phyloP scores from a whole-genome alignment of 2,797 vertebrate species.

The Neosalanx taihuensis region DNA sequence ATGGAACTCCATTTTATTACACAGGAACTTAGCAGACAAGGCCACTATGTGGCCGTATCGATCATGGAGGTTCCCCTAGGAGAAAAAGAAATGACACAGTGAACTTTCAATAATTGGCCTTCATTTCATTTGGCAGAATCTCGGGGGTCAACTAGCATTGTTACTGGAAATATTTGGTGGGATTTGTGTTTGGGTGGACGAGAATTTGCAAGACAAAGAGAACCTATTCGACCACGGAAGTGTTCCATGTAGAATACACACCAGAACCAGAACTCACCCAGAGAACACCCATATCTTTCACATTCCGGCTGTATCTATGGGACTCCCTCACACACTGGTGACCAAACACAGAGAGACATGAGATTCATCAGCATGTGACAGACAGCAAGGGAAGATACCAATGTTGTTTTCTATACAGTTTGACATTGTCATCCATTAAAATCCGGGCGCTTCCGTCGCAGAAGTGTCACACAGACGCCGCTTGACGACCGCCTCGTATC shows the following conservation, averaged over 20 bases:
- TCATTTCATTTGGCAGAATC: background rate
- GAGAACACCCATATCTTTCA: slow-evolving; percentile 84
- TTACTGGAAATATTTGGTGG: background rate
- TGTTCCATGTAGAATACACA: no score
- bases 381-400: background rate
- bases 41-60: slow-evolving; percentile 92
- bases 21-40: slow-evolving; percentile 84
- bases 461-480: no score
- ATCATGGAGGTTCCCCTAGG: slow-evolving; percentile 90
- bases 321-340: slow-evolving; percentile 85
- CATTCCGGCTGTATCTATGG: slow-evolving; percentile 80
- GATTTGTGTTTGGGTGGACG: background rate
- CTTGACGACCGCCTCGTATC: no score
- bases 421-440: no score
- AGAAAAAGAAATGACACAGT: slow-evolving; percentile 1
- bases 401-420: background rate
- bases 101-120: background rate
- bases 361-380: background rate
- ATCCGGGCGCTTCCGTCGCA: no score
- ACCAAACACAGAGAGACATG: slow-evolving; percentile 3
- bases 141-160: background rate
- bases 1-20: slow-evolving; percentile 92
- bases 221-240: background rate
- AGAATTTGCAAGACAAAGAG: background rate
- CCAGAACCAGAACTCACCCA: slow-evolving; percentile 79